These are phyloP conservation scores for Pelobates cultripes DNA, from an alignment of 2,797 vertebrate species.

Conservation along the genomic window DNA sequence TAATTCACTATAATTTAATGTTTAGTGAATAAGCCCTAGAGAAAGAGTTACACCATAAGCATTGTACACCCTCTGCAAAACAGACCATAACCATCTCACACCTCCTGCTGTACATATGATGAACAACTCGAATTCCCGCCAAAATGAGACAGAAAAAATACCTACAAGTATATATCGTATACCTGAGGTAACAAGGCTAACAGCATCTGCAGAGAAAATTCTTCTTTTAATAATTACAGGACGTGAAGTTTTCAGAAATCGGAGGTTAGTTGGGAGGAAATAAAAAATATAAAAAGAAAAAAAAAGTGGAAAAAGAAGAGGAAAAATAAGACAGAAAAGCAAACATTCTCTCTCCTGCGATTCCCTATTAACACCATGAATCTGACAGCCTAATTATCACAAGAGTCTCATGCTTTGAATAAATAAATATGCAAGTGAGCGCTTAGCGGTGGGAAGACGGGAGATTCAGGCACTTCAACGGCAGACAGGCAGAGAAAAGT, in stretches of 20 bases:
- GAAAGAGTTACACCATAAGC: too few species aligned
- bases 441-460: constrained; percentile 71
- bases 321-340: constrained; percentile 58
- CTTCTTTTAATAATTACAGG: not conserved
- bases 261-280: not conserved
- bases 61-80: too few species aligned
- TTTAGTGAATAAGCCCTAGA: too few species aligned
- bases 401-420: constrained; percentile 74
- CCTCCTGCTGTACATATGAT: too few species aligned
- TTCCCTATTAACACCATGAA: constrained; percentile 78
- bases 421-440: constrained; percentile 81
- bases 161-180: too few species aligned
- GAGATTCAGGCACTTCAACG: constrained; percentile 74
- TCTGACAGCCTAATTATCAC: constrained; percentile 81
- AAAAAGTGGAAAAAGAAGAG: constrained; percentile 57
- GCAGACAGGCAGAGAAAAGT: constrained; percentile 72
- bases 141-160: not conserved
- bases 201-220: not conserved
- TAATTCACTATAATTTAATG: too few species aligned
- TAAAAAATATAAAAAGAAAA: constrained; percentile 22
- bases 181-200: too few species aligned
- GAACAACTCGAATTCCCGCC: too few species aligned
- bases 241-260: not conserved
- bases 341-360: constrained; percentile 65
- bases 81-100: too few species aligned